Percentiles rank a stretch among this genome's conserved stretches.
phyloP scores from a whole-genome alignment of 2,797 vertebrate species.

The Coracias cyanogaster region DNA sequence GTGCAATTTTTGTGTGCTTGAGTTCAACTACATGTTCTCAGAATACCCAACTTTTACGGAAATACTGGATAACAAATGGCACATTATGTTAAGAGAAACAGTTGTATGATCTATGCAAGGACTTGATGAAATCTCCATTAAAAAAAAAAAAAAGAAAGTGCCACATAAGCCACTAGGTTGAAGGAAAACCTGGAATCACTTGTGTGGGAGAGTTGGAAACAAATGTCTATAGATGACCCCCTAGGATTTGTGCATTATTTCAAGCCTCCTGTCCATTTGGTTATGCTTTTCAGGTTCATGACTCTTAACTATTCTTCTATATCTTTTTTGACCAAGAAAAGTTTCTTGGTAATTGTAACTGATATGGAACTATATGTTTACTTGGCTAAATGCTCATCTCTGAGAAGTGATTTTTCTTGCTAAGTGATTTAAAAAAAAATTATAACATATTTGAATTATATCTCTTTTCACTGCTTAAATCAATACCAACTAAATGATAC shows the following conservation, averaged over 20 bases:
- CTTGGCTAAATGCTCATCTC: neutral
- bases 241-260: neutral
- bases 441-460: neutral
- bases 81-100: neutral
- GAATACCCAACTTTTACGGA: neutral
- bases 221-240: accelerated
- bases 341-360: neutral
- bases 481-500: neutral
- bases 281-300: neutral
- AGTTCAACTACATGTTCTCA: neutral
- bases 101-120: neutral
- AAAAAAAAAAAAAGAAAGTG: neutral
- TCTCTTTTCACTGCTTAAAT: neutral
- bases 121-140: neutral
- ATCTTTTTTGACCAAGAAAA: neutral
- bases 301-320: neutral
- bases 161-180: accelerated
- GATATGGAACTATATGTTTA: neutral
- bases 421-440: too few relatives aligned
- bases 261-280: neutral
- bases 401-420: neutral
- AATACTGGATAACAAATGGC: neutral
- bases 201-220: neutral
- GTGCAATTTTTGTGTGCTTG: neutral
- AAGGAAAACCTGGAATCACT: neutral